These are phyloP conservation scores for Actenoides lindsayi DNA, from an alignment of 2,113 vertebrate genomes.

Conservation along the genomic window DNA sequence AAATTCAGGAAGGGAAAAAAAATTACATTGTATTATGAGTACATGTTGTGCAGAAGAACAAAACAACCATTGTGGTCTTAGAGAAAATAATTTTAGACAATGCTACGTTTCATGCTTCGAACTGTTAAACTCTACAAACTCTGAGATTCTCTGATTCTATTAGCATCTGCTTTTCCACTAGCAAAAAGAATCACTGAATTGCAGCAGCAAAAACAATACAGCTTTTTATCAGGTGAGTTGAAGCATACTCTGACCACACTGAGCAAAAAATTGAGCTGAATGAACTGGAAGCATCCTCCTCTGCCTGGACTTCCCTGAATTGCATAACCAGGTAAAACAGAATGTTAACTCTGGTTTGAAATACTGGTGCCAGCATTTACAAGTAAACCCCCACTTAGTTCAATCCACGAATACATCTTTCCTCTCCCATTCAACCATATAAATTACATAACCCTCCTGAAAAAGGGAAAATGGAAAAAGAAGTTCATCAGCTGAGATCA, in stretches of 20 bases:
- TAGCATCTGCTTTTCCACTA: neutral
- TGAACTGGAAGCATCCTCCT: neutral
- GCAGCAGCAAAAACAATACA: neutral
- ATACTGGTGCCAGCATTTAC: neutral
- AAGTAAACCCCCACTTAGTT: neutral
- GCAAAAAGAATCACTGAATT: neutral
- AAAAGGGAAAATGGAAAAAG: neutral
- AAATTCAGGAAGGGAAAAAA: neutral
- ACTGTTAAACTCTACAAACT: neutral
- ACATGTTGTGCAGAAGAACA: neutral
- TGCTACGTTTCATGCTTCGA: neutral
- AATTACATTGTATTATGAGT: neutral
- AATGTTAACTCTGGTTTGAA: neutral
- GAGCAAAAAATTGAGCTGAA: neutral
- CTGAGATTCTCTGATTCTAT: neutral
- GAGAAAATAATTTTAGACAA: neutral
- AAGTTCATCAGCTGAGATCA: neutral
- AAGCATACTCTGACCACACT: neutral
- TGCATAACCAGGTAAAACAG: neutral
- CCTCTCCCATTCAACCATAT: neutral
- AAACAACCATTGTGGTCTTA: neutral
- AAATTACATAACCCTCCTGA: neutral
- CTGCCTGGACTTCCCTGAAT: neutral
- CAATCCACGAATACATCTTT: neutral
- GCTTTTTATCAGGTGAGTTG: neutral